phyloP scores from a whole-genome alignment of 2,113 vertebrate species.

The Oncorhynchus mykiss region DNA sequence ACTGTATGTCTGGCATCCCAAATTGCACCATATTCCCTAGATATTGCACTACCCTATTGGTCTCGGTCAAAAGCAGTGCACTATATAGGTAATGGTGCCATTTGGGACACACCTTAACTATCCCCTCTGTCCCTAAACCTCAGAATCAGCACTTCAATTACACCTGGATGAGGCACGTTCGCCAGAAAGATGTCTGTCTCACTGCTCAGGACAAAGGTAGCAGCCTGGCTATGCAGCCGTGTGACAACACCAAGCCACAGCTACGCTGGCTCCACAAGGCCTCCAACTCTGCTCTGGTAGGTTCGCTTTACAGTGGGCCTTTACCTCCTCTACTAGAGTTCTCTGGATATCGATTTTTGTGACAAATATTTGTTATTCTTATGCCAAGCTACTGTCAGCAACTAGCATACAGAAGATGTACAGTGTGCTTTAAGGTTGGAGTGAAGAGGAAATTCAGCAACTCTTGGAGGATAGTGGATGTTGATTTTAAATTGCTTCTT shows the following conservation, averaged over 20 bases:
- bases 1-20: no score
- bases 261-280: conserved; percentile 83
- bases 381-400: background rate
- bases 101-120: background rate
- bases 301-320: conserved; percentile 39
- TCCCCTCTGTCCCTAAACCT: background rate
- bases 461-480: no score
- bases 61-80: no score
- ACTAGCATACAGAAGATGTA: background rate
- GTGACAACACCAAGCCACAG: conserved; percentile 67
- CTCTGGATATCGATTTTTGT: background rate
- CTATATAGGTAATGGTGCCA: no score
- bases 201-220: conserved; percentile 12
- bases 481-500: no score
- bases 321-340: conserved; percentile 4
- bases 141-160: conserved; percentile 91
- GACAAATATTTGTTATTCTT: background rate
- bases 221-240: conserved; percentile 62
- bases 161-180: conserved; percentile 88
- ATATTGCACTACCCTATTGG: background rate
- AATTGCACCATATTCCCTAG: background rate
- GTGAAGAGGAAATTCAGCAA: no score
- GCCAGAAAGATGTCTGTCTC: conserved; percentile 79
- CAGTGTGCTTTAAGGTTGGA: background rate
- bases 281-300: conserved; percentile 75